These are phyloP conservation scores for Drosophila tani DNA, from an alignment of 1,140 invertebrate genomes.

Conservation along the genomic window DNA sequence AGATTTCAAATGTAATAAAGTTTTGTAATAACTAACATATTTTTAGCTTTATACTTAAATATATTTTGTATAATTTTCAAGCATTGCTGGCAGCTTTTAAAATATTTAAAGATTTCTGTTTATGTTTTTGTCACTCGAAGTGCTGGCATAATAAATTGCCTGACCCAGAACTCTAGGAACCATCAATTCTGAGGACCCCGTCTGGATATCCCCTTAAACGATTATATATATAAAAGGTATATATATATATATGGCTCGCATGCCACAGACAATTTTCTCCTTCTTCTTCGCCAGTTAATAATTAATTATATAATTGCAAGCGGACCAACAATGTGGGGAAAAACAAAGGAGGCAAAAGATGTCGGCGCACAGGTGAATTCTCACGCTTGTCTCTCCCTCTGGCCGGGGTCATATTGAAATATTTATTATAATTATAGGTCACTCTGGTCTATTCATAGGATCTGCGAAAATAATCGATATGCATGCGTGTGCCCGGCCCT, in stretches of 20 bases:
- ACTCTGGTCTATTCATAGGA: constrained; percentile 64
- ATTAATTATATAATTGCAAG: constrained; percentile 55
- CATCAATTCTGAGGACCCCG: constrained; percentile 22
- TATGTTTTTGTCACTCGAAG: not conserved
- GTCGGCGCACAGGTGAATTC: constrained; percentile 48
- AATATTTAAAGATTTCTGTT: not conserved
- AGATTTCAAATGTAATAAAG: not conserved
- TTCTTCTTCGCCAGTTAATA: constrained; percentile 26
- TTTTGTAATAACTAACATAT: not conserved
- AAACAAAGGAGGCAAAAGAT: constrained; percentile 7
- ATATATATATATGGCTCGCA: constrained; percentile 15
- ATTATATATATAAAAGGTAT: not conserved
- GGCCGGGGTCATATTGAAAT: constrained; percentile 52
- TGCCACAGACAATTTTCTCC: constrained; percentile 39
- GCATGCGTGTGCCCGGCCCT: constrained; percentile 41
- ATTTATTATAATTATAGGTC: constrained; percentile 76
- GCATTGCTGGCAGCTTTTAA: not conserved
- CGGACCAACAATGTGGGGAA: constrained; percentile 1
- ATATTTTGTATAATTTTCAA: not conserved
- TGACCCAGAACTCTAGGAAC: not conserved
- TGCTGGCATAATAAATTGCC: constrained; percentile 14
- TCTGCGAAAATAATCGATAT: constrained; percentile 63
- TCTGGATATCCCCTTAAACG: constrained; percentile 10
- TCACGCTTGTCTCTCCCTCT: constrained; percentile 66
- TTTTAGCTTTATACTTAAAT: too few species aligned